Base-by-base conservation (phyloP, 1,140 invertebrate genomes). In the Acromyrmex echinatior region DNA sequence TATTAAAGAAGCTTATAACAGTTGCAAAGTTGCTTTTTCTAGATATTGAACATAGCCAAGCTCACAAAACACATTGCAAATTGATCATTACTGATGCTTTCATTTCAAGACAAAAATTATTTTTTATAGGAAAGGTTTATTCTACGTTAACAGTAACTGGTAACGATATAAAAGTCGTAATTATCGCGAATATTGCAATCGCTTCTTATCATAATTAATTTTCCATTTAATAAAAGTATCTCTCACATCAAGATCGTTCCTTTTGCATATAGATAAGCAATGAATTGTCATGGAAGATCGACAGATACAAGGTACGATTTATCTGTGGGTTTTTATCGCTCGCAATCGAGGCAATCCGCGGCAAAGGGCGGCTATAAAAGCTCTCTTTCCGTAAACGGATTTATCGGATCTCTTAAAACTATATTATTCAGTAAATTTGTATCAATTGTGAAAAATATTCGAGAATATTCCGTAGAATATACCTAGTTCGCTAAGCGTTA, bases 241-340 rank as follows among this genome's bases (percentile, higher is more conserved):
- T 14, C 21, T n/a, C 21, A 18, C 7, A 25, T 12, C 28, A 51
- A 53, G 3, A 51, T 21, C 77, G 49, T 80, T 80, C 9, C 77
- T 80, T 66, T 80, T 80, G 62, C 77, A 68, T 35, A 51, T 45
- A 25, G 39, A 79, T n/a, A 70, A 82, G 21, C 56, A 62, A 84
- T 16, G 66, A 45, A 49, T 73, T 73, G 53, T 73, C 35, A 21
- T 49, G 35, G 68, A 60, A 82, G 53, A 28, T 82, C 25, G 16
- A 71, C 18, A 9, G 6, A 9, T 25, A 80, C 14, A 35, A 66
- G 35, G 7, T 12, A 28, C 14, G 16, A 4, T 80, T 51, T 53
- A 7, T 68, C 28, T 3, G 45, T 49, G 7, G 21, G 0, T 21
- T 58, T 58, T 35, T 66, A 51, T 56, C n/a, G 31, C n/a, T 58